Base-by-base conservation (phyloP, 1,140 invertebrate species). In the Brachionus plicatilis region DNA sequence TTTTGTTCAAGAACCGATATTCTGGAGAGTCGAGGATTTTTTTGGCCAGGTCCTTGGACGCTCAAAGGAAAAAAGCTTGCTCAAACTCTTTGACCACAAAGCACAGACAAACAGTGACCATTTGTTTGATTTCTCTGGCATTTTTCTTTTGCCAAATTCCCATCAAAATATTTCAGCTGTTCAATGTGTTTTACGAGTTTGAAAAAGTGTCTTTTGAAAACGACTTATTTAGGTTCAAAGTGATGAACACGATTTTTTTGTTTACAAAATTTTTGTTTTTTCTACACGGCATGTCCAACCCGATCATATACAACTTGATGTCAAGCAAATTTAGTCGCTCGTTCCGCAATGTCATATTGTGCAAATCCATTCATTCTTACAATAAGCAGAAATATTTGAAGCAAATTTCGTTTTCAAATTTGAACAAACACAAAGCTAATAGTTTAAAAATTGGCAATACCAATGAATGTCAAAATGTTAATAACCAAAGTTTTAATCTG, bases 261-360 rank as follows among this genome's bases (percentile, higher is more conserved):
- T 17, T 29, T 29, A 70, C 33, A 11, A 56, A 68, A 47, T 80
- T 88, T 33, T 76, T 87, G 56, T 85, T 86, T 37, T 83, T 83
- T 60, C 20, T 70, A 11, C 60, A 68, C 37, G 47, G 60, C 12
- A 68, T 83, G 47, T 83, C 60, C 12, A 83, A 83, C 47, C 79
- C 60, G 37, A 83, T 83, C 33, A 83, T 83, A 33, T 83, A 83
- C 20, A 83, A 83, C 37, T 86, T 88, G 65, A 86, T 88, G 27
- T 87, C 87, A 9, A 86, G 83, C 37, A 87, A 87, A 85, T 87
- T 87, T 83, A 85, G 86, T 12, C 60, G 85, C 0, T 86, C 86
- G 1, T 85, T 60, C 37, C 27, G 53, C 24, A 76, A 50, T 76
- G 72, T 76, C 24, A 47, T 76, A 27, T 76, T 76, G 27, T 76